These are phyloP conservation scores for Brachionus paranguensis DNA, from an alignment of 1,140 invertebrate genomes.

Conservation along the genomic window DNA sequence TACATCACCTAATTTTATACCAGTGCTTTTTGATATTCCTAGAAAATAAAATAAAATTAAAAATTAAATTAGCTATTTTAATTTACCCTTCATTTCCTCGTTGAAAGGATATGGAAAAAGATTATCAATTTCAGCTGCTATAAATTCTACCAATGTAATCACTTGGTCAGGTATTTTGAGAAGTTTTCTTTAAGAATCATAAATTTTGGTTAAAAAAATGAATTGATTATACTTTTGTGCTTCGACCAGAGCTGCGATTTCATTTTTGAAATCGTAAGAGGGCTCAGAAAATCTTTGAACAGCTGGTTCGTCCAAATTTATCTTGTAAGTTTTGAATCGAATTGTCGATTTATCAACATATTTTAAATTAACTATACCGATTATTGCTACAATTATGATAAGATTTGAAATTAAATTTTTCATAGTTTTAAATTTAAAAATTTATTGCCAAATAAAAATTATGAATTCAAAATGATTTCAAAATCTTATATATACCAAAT, in stretches of 20 bases:
- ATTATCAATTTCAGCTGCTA: neutral
- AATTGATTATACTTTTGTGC: constrained; percentile 8
- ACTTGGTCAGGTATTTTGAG: neutral
- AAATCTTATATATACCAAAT: neutral
- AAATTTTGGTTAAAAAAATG: neutral
- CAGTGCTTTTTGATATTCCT: constrained; percentile 4
- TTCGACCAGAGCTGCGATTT: neutral
- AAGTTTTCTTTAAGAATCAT: neutral
- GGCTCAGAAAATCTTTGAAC: neutral
- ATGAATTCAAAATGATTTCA: neutral
- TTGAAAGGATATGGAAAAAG: constrained; percentile 34
- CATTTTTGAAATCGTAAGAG: neutral
- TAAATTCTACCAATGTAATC: neutral
- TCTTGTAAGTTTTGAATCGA: constrained; percentile 5
- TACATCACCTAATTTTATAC: constrained; percentile 42
- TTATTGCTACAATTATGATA: neutral
- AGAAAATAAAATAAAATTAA: neutral
- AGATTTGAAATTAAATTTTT: neutral
- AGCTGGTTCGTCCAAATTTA: constrained; percentile 33
- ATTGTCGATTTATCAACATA: neutral
- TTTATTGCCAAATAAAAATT: neutral
- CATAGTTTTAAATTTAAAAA: neutral
- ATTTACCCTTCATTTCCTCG: constrained; percentile 2
- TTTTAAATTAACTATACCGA: neutral
- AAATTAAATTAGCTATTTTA: neutral